A percentile compares a stretch with the other conserved stretches of the same genome.
phyloP scores from a whole-genome alignment of 2,797 vertebrate genomes.

The Aplochiton taeniatus region DNA sequence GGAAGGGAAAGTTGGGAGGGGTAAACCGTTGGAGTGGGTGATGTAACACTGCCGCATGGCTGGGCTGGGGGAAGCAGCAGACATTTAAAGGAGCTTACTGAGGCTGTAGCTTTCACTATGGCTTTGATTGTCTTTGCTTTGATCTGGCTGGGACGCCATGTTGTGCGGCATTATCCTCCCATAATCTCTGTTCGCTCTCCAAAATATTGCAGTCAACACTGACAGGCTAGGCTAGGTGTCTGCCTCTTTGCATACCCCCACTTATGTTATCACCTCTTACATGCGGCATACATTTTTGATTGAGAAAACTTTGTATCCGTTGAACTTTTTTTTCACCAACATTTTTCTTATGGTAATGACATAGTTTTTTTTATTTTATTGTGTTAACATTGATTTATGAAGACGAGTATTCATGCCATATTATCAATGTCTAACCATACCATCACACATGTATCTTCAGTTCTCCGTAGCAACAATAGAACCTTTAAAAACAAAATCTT shows the following conservation, averaged over 20 bases:
- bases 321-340: too few relatives aligned
- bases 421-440: too few relatives aligned
- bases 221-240: conserved; percentile 50
- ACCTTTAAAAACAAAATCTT: conserved; percentile 40
- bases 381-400: too few relatives aligned
- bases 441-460: too few relatives aligned
- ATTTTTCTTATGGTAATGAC: too few relatives aligned
- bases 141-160: conserved; percentile 72
- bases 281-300: background rate
- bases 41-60: conserved; percentile 43
- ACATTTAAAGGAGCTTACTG: conserved; percentile 75
- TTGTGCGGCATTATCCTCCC: conserved; percentile 70
- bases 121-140: conserved; percentile 78
- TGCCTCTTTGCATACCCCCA: conserved; percentile 27
- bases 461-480: conserved; percentile 33
- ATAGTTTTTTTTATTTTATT: too few relatives aligned
- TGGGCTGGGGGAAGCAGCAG: conserved; percentile 50
- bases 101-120: conserved; percentile 70
- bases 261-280: conserved; percentile 33
- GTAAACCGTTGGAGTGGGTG: conserved; percentile 59
- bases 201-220: conserved; percentile 49
- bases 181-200: conserved; percentile 67
- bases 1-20: conserved; percentile 55
- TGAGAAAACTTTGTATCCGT: too few relatives aligned
- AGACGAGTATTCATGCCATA: too few relatives aligned